Evolutionary conservation across 1,140 invertebrate genomes (phyloP), one percentile per base, ranked within the genome.

Genomic region (Leptonema lineaticorne): DNA sequence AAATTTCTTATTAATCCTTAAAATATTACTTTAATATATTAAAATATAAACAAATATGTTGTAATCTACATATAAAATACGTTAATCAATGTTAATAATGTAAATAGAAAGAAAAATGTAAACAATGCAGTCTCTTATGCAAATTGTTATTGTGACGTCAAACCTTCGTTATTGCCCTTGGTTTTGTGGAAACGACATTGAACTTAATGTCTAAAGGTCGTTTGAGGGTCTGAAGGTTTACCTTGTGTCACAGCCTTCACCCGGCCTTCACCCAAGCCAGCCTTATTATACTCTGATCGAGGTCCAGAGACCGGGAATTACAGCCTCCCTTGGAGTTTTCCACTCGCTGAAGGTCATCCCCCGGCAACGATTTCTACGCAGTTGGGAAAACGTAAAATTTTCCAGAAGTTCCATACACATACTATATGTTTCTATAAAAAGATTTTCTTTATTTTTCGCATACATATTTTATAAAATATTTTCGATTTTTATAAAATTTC

Each of bases 211-310:
- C 33, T 6, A 26, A 64, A 64, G 62, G 62, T 64, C 41, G 27
- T 22, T 22, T 2, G 62, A 33, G 62, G 62, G n/a, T n/a, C n/a
- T 64, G 62, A 64, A 64, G 62, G 62, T n/a, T n/a, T n/a, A 28
- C 62, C 50, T 46, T 7, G 37, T 20, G 41, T 46, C 30, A 16
- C 45, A 26, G 62, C 62, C 62, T 64, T 64, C 41, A 64, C 62
- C 62, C 27, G 62, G 62, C 62, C 62, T 64, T 64, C 62, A 46
- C 62, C 45, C 11, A n/a, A n/a, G n/a, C n/a, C n/a, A 18, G 7
- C 30, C 24, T 22, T n/a, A 30, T n/a, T n/a, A 16, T 14, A 16
- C 37, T 11, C 16, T 11, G 11, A 41, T 41, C 37, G 11, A 41
- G 37, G 37, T 16, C 18, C 4, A 37, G 9, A 26, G 16, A 22